A percentile compares a stretch with the other conserved stretches of the same genome.
Evolutionary conservation across 92 coral and sea anemone genomes (phyloP).

Genomic region (Micromussa lordhowensis): DNA sequence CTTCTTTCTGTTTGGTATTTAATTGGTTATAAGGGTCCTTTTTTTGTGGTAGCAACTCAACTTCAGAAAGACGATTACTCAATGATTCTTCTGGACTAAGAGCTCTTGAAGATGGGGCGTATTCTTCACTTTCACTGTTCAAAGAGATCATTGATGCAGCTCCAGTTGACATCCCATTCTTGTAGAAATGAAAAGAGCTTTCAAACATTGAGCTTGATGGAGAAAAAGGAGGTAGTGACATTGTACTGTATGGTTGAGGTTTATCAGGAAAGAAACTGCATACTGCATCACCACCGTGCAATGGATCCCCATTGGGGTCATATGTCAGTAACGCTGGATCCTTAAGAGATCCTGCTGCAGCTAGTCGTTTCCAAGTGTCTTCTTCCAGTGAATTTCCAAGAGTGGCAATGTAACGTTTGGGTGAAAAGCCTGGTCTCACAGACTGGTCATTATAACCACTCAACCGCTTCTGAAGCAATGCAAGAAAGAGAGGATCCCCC

Average conservation of each 20-base stretch:
- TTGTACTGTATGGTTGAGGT: conserved; percentile 97
- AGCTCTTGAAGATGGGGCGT: conserved; percentile 87
- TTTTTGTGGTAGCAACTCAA: conserved; percentile 66
- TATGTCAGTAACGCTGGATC: conserved; percentile 68
- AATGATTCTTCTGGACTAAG: conserved; percentile 85
- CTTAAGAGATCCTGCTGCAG: conserved; percentile 81
- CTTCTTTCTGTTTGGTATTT: conserved; percentile 84
- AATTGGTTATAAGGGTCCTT: conserved; percentile 70
- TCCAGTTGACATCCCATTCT: conserved; percentile 94
- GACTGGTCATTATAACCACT: conserved; percentile 80
- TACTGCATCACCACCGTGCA: conserved; percentile 58
- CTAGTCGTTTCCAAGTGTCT: conserved; percentile 86
- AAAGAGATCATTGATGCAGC: conserved; percentile 93
- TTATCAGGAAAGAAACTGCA: conserved; percentile 70
- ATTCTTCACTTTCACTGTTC: conserved; percentile 78
- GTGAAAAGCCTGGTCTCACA: conserved; percentile 97
- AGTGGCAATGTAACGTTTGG: conserved; percentile 91
- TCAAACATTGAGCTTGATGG: conserved; percentile 98
- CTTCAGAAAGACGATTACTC: conserved; percentile 84
- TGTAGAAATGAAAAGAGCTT: conserved; percentile 87
- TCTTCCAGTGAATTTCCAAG: conserved; percentile 84
- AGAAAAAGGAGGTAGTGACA: conserved; percentile 98
- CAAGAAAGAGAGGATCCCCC: conserved; percentile 97
- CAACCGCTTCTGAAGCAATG: conserved; percentile 80
- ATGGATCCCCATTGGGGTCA: conserved; percentile 61